Evolutionary conservation across 2,888 invertebrate genomes (phyloP), one percentile per base, ranked within the genome.

Genomic region (Athalia cordata): DNA sequence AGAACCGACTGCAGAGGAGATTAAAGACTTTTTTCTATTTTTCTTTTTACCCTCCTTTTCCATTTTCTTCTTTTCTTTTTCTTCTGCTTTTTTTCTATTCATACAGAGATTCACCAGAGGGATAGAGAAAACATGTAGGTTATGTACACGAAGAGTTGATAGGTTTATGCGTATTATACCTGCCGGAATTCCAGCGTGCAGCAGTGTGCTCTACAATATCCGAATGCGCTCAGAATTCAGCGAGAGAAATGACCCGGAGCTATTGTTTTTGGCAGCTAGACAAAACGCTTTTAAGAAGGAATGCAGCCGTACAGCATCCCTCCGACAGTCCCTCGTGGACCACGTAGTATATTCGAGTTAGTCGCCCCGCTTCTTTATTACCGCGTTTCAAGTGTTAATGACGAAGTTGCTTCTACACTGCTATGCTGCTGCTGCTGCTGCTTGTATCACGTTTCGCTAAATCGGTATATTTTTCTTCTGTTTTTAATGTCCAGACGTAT

Each of bases 1-100:
- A 81, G 75, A 72, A 72, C 79, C 80, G 29, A 29, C 70, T 66
- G 6, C 67, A 59, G 74, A 79, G 78, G 64, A 77, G 83, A 81
- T 82, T 83, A 82, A 81, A 81, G 81, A 75, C 80, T 68, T 77
- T 78, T 9, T 45, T 13, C 13, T 13, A 8, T 50, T 43, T 45
- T n/a, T 64, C 52, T 72, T 15, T 74, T 55, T 52, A 61, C 43
- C 49, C 50, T 15, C 9, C 11, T 9, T 15, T 52, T 13, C 49
- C 49, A 57, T 68, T 29, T 61, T 29, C 72, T 68, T 77, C 43
- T 72, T 7, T 43, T 8, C 47, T 45, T 8, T 11, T 4, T 15
- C 3, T 11, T 59, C n/a, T n/a, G n/a, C n/a, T 29, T 29, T 29
- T 29, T 29, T 29, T 29, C 29, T 29, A 29, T 29, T 29, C 29